Evolutionary conservation across 2,888 invertebrate species (phyloP).

Genomic region (Frankliniella fusca): DNA sequence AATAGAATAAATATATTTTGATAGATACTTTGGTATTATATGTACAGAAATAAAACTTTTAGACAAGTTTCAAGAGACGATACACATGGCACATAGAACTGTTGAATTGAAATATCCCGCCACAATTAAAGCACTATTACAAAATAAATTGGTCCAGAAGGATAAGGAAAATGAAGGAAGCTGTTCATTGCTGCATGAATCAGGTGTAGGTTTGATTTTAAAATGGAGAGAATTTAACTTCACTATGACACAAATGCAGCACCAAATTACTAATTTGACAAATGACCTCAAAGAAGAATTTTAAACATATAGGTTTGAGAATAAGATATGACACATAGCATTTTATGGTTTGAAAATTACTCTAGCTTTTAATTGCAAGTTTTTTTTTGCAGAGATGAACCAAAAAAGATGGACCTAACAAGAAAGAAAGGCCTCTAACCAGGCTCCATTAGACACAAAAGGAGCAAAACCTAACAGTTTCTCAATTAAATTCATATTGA

Average conservation of each 20-base stretch:
- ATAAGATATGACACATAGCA: no score
- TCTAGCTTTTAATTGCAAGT: not conserved
- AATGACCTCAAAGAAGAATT: not conserved
- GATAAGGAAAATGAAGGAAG: no score
- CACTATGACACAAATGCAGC: no score
- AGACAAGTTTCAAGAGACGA: not conserved
- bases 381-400: not conserved
- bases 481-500: not conserved
- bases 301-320: not conserved
- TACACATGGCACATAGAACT: not conserved
- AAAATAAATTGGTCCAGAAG: slow-evolving; percentile 16
- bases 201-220: not conserved
- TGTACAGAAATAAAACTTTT: not conserved
- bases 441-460: not conserved
- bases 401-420: not conserved
- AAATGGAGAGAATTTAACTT: not conserved
- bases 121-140: not conserved
- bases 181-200: no score
- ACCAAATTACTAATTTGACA: no score
- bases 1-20: slow-evolving; percentile 27
- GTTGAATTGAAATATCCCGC: not conserved
- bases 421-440: not conserved
- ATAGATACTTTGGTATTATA: not conserved
- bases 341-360: no score
- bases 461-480: not conserved